Base-by-base conservation (phyloP, 1,140 invertebrate genomes). In the Medauroidea extradentata region DNA sequence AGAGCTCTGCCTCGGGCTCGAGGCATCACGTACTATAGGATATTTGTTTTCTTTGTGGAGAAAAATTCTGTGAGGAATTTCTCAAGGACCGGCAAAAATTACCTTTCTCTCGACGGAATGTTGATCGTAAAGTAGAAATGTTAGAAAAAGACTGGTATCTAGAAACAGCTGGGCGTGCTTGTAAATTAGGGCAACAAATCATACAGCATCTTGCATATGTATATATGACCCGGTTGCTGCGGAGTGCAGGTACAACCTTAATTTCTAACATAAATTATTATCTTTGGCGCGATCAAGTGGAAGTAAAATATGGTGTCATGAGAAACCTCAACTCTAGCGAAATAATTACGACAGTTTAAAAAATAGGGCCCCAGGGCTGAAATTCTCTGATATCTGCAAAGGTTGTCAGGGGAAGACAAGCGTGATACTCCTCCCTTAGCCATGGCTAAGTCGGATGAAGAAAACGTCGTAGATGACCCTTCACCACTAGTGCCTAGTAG, bases 41-140 rank as follows among this genome's bases (percentile, higher is more conserved):
- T 24, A 62, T 63, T 57, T 63, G 60, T 57, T 62, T 63, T 18
- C 43, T 62, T 18, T 62, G 60, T 62, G 60, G 60, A 54, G 60
- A 62, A n/a, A 29, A 63, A 18, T 53, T 63, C 60, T 61, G 57
- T 8, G 49, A 57, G 34, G 60, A 62, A 18, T 62, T 62, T 62
- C 23, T 62, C 46, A 63, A 62, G 59, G 38, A 2, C 48, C 29
- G 49, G 34, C 18, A 29, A 39, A 63, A 39, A 63, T 43, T 55
- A 18, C 53, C 53, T 55, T 21, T 48, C 16, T 21, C 29, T 43
- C 18, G 46, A 55, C 9, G 53, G 53, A 55, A 55, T 55, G 34
- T 19, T 55, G 8, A 46, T 8, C 43, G 18, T 27, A 55, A 3
- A 55, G 53, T 19, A 48, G 53, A 55, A 55, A 48, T 16, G 24